phyloP scores from a whole-genome alignment of 2,797 vertebrate species.

The Sarcophilus harrisii region DNA sequence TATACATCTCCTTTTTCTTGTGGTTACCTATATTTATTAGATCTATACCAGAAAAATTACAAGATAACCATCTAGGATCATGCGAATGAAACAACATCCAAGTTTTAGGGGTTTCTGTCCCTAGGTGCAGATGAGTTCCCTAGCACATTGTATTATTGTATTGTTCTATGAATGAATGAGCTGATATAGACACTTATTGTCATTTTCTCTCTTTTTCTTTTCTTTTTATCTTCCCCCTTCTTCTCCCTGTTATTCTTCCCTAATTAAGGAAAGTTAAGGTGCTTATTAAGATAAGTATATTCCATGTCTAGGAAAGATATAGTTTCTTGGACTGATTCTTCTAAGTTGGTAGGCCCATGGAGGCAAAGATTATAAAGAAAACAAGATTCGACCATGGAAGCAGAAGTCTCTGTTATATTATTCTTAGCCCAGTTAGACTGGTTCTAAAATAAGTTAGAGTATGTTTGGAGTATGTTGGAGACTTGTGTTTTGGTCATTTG shows the following conservation, averaged over 20 bases:
- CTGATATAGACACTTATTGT: conserved; percentile 20
- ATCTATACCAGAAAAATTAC: conserved; percentile 73
- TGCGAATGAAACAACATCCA: conserved; percentile 78
- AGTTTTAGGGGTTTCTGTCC: conserved; percentile 68
- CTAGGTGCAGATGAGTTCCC: conserved; percentile 74
- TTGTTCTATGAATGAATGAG: conserved; percentile 65
- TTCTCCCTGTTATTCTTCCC: background rate
- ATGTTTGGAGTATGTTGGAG: background rate
- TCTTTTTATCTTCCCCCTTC: background rate
- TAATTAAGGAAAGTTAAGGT: background rate
- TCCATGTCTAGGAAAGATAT: background rate
- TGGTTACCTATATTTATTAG: conserved; percentile 79
- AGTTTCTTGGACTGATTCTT: background rate
- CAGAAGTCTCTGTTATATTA: background rate
- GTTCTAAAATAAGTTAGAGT: background rate
- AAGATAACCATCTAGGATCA: conserved; percentile 72
- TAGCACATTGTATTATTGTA: conserved; percentile 60
- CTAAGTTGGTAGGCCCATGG: background rate
- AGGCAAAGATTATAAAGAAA: background rate
- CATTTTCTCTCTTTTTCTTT: conserved; percentile 37
- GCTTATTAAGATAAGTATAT: conserved; percentile 43
- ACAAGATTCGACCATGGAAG: conserved; percentile 22
- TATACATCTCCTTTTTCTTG: conserved; percentile 69
- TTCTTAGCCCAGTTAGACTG: conserved; percentile 2
- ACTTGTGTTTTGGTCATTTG: conserved; percentile 37